A percentile compares a stretch with the other conserved stretches of the same genome.
These are phyloP conservation scores for Scaptomyza montana DNA, from an alignment of 1,140 invertebrate species.

Conservation along the genomic window DNA sequence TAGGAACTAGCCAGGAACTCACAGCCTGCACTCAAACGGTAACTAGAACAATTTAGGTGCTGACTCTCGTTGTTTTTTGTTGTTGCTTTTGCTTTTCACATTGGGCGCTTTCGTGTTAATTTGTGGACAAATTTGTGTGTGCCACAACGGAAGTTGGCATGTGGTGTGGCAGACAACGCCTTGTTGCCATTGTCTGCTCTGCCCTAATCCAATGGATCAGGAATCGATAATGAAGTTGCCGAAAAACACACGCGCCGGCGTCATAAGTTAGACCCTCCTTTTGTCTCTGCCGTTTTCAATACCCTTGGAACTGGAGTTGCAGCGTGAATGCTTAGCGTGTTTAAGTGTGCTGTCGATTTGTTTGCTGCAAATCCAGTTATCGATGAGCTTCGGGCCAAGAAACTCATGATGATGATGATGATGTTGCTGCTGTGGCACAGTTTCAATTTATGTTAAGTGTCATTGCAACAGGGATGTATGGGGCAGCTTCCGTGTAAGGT, in stretches of 20 bases:
- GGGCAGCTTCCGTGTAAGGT: neutral
- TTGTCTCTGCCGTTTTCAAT: neutral
- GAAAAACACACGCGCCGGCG: conserved; percentile 75
- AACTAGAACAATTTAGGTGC: conserved; percentile 77
- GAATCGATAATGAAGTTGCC: conserved; percentile 81
- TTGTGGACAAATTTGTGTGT: conserved; percentile 79
- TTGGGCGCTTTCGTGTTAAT: conserved; percentile 73
- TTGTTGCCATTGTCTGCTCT: conserved; percentile 53
- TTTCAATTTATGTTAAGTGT: conserved; percentile 78
- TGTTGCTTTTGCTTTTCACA: conserved; percentile 34
- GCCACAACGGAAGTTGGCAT: conserved; percentile 66
- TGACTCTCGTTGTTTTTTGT: conserved; percentile 5
- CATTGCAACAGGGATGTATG: neutral
- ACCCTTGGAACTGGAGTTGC: neutral
- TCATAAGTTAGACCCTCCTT: conserved; percentile 59
- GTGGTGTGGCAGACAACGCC: conserved; percentile 10
- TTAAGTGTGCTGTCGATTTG: conserved; percentile 62
- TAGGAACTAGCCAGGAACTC: neutral
- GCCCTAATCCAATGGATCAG: conserved; percentile 77
- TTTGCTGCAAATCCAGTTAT: conserved; percentile 79
- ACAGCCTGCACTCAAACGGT: conserved; percentile 43
- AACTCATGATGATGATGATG: conserved; percentile 16
- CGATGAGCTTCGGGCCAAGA: conserved; percentile 52
- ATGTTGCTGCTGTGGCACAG: conserved; percentile 44
- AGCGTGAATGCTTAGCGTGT: conserved; percentile 20